Base-by-base conservation (phyloP, 2,113 vertebrate genomes). In the Acrocephalus arundinaceus region DNA sequence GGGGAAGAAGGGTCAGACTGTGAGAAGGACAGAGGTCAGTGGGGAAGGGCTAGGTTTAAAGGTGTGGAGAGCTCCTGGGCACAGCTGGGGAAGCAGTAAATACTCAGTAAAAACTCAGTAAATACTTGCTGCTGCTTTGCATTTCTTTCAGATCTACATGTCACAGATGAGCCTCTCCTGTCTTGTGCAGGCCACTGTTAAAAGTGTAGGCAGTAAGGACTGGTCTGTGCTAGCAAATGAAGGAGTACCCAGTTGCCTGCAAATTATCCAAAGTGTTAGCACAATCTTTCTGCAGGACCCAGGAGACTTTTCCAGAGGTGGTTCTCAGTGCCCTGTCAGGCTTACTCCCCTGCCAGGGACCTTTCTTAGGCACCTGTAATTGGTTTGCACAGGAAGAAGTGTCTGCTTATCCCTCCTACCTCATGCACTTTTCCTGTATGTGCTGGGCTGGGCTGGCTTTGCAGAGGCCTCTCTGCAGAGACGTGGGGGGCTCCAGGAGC, bases 361-460 rank as follows among this genome's bases (percentile, higher is more conserved):
- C 71, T 39, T 78, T 9, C 55, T 20, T 43, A 8, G n/a, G 4
- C 9, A 11, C 8, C 2, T 48, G 25, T 15, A 2, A 22, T 5
- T 20, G 25, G 24, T 59, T 30, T 33, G 61, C 33, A 10, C 2
- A 27, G 85, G 15, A 41, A 3, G 41, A 21, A 61, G 27, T 2
- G 6, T 49, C 58, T 73, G 54, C 54, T 48, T 43, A 51, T 79
- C 7, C 46, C 66, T 76, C 68, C 41, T 58, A 30, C 23, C 46
- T 35, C 28, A 0, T 7, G 7, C 7, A 8, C 37, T 13, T 11
- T 33, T 43, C 1, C 68, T 21, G 10, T 18, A 4, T 11, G 21
- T 6, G 39, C 67, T 48, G 62, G 39, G 48, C 74, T 66, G 41
- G 19, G 37, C 77, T 89, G 22, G 18, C 46, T 55, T 27, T 52